Conservation (phyloP, 1,140 invertebrate genomes). For the Bombus waltoni region DNA sequence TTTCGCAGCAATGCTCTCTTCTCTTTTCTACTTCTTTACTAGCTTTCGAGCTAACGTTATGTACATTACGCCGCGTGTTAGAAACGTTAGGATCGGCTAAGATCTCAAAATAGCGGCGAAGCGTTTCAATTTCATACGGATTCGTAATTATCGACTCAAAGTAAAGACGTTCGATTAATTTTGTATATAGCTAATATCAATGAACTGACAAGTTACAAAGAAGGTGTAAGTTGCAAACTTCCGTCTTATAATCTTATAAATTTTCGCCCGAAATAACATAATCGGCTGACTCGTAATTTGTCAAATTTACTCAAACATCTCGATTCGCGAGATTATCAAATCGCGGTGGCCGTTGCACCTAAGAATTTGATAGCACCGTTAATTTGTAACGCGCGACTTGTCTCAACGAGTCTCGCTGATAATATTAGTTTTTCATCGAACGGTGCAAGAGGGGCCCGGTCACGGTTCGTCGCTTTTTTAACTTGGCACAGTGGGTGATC, state of each 20-base stretch:
- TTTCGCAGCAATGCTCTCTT: neutral
- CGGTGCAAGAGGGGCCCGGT: neutral
- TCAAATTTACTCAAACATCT: neutral
- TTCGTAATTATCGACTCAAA: too few species aligned
- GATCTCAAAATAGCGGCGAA: too few species aligned
- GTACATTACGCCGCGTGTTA: too few species aligned
- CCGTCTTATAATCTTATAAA: neutral
- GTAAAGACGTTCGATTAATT: too few species aligned
- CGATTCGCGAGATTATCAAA: too few species aligned
- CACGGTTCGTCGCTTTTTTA: neutral
- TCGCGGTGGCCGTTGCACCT: too few species aligned
- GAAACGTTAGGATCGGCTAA: too few species aligned
- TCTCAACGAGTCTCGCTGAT: neutral
- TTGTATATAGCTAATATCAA: too few species aligned
- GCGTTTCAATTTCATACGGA: too few species aligned
- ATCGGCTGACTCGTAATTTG: neutral
- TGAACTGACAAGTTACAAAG: too few species aligned
- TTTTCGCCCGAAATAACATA: neutral
- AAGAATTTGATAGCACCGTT: too few species aligned
- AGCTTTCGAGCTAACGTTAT: neutral
- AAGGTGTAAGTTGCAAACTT: neutral
- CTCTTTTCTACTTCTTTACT: too few species aligned
- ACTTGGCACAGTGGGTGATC: conserved; percentile 35
- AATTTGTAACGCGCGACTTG: neutral
- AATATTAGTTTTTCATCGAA: neutral